Percentiles rank a stretch among this genome's conserved stretches.
Evolutionary conservation across 37 sponge, comb jelly and placozoan genomes (phyloP).

Genomic region (Oscarella lobularis): DNA sequence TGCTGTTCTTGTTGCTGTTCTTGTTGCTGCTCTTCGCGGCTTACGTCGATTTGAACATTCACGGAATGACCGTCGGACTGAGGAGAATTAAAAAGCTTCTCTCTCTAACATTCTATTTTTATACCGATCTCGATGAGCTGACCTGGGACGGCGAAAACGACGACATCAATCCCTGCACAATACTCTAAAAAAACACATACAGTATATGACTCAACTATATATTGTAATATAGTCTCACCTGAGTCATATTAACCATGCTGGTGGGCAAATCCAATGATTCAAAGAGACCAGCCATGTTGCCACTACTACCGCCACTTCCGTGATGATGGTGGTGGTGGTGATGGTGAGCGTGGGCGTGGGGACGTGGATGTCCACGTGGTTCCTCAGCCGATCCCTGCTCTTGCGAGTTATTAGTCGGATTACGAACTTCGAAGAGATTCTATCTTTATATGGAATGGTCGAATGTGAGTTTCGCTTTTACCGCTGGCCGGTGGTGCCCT

Average conservation of each 20-base stretch:
- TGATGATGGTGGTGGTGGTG: no score
- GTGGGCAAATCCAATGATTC: no score
- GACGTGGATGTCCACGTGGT: no score
- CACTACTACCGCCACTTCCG: neutral
- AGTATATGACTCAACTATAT: neutral
- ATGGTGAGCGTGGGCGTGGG: neutral
- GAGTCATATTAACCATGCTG: neutral
- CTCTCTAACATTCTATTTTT: no score
- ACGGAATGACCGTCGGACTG: neutral
- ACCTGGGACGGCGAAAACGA: neutral
- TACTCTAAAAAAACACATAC: neutral
- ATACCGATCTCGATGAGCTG: neutral
- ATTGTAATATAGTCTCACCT: no score
- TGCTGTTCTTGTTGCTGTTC: neutral
- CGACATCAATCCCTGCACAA: neutral
- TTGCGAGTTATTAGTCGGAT: no score
- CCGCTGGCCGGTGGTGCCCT: neutral
- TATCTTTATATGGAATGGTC: no score
- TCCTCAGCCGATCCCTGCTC: no score
- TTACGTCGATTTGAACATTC: neutral
- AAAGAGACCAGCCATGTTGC: neutral
- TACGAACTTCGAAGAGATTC: no score
- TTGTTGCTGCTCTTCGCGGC: neutral
- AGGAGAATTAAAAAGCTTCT: no score
- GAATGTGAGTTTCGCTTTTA: no score